Evolutionary conservation across 2,113 vertebrate species (phyloP).

Genomic region (Otus sunia): DNA sequence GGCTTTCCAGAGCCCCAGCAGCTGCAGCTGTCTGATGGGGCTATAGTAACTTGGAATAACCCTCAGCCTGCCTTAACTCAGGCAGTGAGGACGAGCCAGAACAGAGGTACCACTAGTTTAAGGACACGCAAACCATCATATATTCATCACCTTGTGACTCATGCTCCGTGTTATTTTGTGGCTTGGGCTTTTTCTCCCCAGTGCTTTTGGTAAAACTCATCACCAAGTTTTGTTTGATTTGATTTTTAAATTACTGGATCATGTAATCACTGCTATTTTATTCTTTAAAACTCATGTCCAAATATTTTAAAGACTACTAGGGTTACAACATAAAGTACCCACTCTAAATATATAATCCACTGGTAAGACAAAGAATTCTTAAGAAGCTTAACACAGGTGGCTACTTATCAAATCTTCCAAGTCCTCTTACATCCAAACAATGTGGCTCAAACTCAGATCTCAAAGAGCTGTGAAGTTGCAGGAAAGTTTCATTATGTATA

Average conservation of each 20-base stretch:
- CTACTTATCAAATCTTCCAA: not conserved
- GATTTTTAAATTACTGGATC: not conserved
- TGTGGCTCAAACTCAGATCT: not conserved
- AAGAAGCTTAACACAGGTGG: not conserved
- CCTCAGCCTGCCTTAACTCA: not conserved
- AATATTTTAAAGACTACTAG: not conserved
- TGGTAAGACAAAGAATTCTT: not conserved
- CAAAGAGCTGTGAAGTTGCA: not conserved
- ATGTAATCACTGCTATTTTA: not conserved
- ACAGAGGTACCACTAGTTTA: not conserved
- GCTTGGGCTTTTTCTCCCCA: not conserved
- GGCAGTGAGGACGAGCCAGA: not conserved
- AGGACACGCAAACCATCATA: fast-evolving
- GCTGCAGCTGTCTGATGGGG: not conserved
- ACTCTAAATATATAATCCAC: not conserved
- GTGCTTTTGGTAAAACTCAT: not conserved
- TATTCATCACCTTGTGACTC: not conserved
- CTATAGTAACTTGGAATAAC: not conserved
- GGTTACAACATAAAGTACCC: not conserved
- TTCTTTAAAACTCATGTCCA: not conserved
- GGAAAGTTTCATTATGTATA: not conserved
- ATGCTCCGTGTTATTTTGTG: not conserved
- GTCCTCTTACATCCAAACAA: not conserved
- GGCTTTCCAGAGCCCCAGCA: not conserved
- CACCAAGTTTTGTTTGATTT: not conserved